Conservation (phyloP, 2,888 invertebrate genomes). For the Dilophus febrilis region DNA sequence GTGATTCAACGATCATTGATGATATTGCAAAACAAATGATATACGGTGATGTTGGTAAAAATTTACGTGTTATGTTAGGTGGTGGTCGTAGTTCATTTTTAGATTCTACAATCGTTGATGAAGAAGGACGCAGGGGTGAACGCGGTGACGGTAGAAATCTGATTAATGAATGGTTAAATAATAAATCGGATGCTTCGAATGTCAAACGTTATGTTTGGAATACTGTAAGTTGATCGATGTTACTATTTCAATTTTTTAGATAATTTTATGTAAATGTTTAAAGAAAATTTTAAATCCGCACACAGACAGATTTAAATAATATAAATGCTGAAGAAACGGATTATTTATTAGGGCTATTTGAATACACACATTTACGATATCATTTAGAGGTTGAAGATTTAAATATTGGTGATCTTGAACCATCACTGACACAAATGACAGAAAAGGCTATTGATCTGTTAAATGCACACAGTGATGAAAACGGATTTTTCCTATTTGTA, state of each 20-base stretch:
- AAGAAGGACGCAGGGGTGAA: constrained; percentile 33
- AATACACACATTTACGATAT: constrained; percentile 36
- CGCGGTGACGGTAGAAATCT: constrained; percentile 46
- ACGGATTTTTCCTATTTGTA: constrained; percentile 42
- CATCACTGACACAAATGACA: constrained; percentile 50
- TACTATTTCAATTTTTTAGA: no score
- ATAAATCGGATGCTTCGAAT: constrained; percentile 19
- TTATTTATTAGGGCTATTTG: constrained; percentile 38
- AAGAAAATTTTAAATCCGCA: no score
- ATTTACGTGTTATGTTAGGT: constrained; percentile 54
- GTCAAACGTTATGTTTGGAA: constrained; percentile 17
- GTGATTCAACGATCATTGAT: constrained; percentile 33
- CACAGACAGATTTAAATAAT: constrained; percentile 34
- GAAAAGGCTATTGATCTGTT: constrained; percentile 42
- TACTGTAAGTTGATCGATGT: not conserved
- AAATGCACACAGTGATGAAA: constrained; percentile 29
- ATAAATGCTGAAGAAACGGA: constrained; percentile 32
- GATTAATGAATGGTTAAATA: constrained; percentile 41
- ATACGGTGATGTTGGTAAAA: constrained; percentile 42
- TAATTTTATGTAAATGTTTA: no score
- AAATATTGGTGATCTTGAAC: constrained; percentile 29
- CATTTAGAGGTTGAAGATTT: constrained; percentile 34
- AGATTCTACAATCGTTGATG: constrained; percentile 33
- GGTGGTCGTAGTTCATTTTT: constrained; percentile 52
- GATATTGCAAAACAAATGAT: constrained; percentile 61